Percentiles rank a stretch among this genome's conserved stretches.
phyloP scores from a whole-genome alignment of 2,888 invertebrate species.

The Calameuta filiformis region DNA sequence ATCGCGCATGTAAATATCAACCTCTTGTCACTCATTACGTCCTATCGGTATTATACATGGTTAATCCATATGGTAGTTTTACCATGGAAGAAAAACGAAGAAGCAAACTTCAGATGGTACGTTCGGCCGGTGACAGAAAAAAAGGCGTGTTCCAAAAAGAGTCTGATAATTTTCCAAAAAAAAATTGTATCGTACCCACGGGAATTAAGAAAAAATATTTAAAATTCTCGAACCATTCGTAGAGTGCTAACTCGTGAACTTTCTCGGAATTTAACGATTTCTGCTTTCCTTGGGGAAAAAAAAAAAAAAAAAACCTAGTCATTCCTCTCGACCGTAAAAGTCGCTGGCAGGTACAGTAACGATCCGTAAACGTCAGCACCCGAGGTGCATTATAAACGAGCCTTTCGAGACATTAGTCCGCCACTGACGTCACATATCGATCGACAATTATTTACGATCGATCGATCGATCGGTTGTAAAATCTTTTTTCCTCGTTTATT shows the following conservation, averaged over 20 bases:
- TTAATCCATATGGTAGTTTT: too few relatives aligned
- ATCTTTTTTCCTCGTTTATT: not conserved
- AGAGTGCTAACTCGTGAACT: not conserved
- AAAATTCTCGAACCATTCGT: not conserved
- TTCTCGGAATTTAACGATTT: not conserved
- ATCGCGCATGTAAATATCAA: too few relatives aligned
- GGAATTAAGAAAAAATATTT: not conserved
- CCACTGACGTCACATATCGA: not conserved
- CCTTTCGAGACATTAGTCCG: not conserved
- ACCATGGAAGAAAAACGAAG: too few relatives aligned
- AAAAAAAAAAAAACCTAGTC: not conserved
- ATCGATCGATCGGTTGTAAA: not conserved
- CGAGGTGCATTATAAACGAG: conserved; percentile 3
- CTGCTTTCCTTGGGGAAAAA: conserved; percentile 10
- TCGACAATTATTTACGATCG: not conserved
- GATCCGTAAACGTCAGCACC: not conserved
- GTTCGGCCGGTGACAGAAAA: too few relatives aligned
- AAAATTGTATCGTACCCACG: not conserved
- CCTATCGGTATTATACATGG: too few relatives aligned
- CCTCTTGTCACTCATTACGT: too few relatives aligned
- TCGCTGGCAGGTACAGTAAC: conserved; percentile 1
- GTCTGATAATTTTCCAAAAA: too few relatives aligned
- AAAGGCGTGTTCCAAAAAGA: too few relatives aligned
- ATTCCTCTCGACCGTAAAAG: conserved; percentile 9
- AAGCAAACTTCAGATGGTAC: too few relatives aligned